Conservation (phyloP, 2,113 vertebrate genomes). For the Neolamprologus ventralis region DNA sequence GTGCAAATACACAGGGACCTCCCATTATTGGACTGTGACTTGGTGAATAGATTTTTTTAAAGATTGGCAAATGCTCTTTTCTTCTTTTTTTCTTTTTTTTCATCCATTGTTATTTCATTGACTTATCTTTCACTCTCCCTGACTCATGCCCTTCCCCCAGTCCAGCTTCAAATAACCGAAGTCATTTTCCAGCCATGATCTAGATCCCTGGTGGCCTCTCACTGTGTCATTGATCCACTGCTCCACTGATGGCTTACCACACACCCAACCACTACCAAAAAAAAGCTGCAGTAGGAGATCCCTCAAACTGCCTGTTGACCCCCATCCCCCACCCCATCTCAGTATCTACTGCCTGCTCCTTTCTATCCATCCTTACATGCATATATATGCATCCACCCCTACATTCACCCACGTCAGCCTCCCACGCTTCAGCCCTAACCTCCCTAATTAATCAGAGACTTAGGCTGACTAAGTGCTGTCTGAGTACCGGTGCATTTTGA, state of each 20-base stretch:
- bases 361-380: neutral
- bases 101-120: conserved; percentile 22
- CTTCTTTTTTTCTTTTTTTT: neutral
- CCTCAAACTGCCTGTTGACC: neutral
- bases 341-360: neutral
- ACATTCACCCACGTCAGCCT: conserved; percentile 9
- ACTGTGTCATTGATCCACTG: conserved; percentile 44
- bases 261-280: neutral
- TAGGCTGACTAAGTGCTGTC: conserved; percentile 1
- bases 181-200: conserved; percentile 26
- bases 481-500: conserved; percentile 21
- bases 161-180: neutral
- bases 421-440: conserved; percentile 21
- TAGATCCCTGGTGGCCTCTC: conserved; percentile 22
- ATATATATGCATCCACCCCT: neutral
- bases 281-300: neutral
- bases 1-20: neutral
- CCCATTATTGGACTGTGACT: neutral
- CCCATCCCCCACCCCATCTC: neutral
- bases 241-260: neutral
- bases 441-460: conserved; percentile 46
- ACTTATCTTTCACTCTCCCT: conserved; percentile 13
- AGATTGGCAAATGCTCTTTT: neutral
- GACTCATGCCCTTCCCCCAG: conserved; percentile 23
- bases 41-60: neutral